These are phyloP conservation scores for Epinephelus lanceolatus DNA, from an alignment of 2,113 vertebrate genomes.

Conservation along the genomic window DNA sequence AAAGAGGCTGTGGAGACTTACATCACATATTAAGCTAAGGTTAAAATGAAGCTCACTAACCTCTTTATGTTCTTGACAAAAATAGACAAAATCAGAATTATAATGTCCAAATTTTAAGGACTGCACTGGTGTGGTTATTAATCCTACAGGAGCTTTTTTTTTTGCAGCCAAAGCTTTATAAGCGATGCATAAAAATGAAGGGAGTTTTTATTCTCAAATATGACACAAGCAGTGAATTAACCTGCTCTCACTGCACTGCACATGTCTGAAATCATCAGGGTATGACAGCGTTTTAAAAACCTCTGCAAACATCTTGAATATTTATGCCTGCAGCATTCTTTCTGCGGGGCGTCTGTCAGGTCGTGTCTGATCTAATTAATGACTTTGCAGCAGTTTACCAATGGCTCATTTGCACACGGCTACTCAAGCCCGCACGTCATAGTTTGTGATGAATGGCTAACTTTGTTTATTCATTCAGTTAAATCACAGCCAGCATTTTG, in stretches of 20 bases:
- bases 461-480: background rate
- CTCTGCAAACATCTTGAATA: constrained; percentile 13
- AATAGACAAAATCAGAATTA: background rate
- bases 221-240: constrained; percentile 13
- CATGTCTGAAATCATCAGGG: background rate
- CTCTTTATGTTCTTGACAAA: background rate
- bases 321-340: constrained; percentile 17
- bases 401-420: constrained; percentile 23
- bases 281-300: constrained; percentile 23
- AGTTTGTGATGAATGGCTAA: background rate
- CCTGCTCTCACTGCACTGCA: constrained; percentile 8
- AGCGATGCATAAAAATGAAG: background rate
- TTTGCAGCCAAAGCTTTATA: background rate
- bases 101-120: background rate
- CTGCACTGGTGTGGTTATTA: background rate
- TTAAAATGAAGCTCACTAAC: background rate
- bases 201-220: background rate
- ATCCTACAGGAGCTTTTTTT: background rate
- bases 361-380: constrained; percentile 41
- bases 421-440: background rate
- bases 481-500: background rate
- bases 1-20: constrained; percentile 6
- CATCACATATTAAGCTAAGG: constrained; percentile 1
- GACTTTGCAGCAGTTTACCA: constrained; percentile 28
- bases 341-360: constrained; percentile 1